Percentiles rank a stretch among this genome's conserved stretches.
These are phyloP conservation scores for Tuberolachnus salignus DNA, from an alignment of 2,888 invertebrate species.

Conservation along the genomic window DNA sequence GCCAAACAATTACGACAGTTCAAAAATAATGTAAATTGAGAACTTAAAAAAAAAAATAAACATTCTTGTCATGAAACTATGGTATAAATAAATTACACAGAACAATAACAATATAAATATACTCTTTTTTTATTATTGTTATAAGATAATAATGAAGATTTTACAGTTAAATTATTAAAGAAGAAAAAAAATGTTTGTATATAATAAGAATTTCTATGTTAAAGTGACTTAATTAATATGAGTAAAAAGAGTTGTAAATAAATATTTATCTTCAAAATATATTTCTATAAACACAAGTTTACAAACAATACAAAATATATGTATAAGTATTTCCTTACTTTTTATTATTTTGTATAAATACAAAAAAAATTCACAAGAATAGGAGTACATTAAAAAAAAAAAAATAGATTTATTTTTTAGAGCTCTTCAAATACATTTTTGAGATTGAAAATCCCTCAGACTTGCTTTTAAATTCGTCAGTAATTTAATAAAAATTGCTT, in stretches of 20 bases:
- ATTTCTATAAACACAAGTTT: constrained; percentile 16
- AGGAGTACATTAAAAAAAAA: constrained; percentile 16
- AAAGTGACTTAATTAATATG: constrained; percentile 22
- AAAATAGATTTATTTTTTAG: constrained; percentile 2
- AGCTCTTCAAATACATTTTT: constrained; percentile 43
- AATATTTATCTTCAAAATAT: constrained; percentile 35
- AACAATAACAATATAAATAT: constrained; percentile 8
- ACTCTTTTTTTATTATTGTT: constrained; percentile 26
- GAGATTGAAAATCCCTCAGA: constrained; percentile 54
- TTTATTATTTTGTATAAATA: constrained; percentile 15
- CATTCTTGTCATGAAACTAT: background rate
- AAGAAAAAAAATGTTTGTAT: background rate
- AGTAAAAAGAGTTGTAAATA: constrained; percentile 25
- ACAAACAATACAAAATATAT: constrained; percentile 21
- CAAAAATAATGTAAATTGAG: constrained; percentile 34
- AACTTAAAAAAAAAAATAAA: constrained; percentile 1
- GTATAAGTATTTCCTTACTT: constrained; percentile 9
- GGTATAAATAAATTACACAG: background rate
- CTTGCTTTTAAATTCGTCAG: constrained; percentile 52
- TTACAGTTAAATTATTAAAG: constrained; percentile 29
- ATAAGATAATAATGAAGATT: constrained; percentile 32
- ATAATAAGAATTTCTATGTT: constrained; percentile 20
- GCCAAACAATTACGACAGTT: constrained; percentile 43
- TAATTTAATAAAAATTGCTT: constrained; percentile 55
- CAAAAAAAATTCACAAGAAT: constrained; percentile 43